phyloP scores from a whole-genome alignment of 2,888 invertebrate genomes.

The Siphlonurus alternatus region DNA sequence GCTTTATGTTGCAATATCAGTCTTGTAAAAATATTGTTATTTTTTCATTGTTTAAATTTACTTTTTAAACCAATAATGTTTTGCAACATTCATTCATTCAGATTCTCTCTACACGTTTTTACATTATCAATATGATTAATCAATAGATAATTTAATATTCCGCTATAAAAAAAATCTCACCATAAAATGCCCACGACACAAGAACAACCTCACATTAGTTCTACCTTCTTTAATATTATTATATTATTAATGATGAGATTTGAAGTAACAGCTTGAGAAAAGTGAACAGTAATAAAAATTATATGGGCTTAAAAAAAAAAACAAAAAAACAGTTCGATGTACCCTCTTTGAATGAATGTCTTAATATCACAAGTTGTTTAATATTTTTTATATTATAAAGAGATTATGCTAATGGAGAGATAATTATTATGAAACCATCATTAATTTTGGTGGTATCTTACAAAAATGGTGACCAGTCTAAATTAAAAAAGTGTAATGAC shows the following conservation, averaged over 20 bases:
- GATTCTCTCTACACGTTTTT: not conserved
- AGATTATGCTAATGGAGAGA: not conserved
- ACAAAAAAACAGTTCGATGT: conserved; percentile 2
- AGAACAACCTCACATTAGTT: not conserved
- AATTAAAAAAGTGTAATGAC: not conserved
- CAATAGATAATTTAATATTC: not conserved
- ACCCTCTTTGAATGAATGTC: conserved; percentile 3
- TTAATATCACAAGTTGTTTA: conserved; percentile 4
- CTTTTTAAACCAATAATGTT: not conserved
- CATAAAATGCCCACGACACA: not conserved
- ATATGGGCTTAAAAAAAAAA: not conserved
- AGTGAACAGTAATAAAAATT: not conserved
- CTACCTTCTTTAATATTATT: not conserved
- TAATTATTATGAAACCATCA: not conserved
- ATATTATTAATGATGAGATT: not conserved
- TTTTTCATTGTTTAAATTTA: not conserved
- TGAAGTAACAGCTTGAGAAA: not conserved
- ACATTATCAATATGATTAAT: not conserved
- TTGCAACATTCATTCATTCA: not conserved
- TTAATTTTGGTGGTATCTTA: not conserved
- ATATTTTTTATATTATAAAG: not conserved
- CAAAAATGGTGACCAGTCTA: not conserved
- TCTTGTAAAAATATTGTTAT: conserved; percentile 2
- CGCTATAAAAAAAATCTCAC: not conserved
- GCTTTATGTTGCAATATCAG: not conserved